Evolutionary conservation across 2,113 vertebrate species (phyloP), one percentile per base, ranked within the genome.

Genomic region (Penelope pileata): DNA sequence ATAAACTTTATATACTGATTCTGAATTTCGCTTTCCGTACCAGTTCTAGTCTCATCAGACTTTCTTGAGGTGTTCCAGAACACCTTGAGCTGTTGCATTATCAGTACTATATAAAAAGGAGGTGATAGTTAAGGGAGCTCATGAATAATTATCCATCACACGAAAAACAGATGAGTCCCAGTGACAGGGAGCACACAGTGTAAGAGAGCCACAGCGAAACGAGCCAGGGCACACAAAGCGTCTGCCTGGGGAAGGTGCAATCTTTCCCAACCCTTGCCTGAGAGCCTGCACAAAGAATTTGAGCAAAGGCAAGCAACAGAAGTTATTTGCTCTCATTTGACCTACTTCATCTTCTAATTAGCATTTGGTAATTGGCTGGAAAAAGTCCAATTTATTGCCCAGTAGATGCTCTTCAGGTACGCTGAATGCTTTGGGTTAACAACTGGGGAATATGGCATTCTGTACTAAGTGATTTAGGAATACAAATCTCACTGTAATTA

Each of bases 311-410:
- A 22, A 83, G 80, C 42, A 92, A n/a, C 4, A 59, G 23, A 84
- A 93, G 58, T 79, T 93, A 89, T 32, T 83, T 62, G 27, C 88
- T 95, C 66, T 82, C 81, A 79, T 89, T 66, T 97, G 83, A 93
- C 94, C 91, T 92, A 82, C 48, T 82, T 87, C n/a, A 91, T 64
- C 72, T 86, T 93, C 92, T 90, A 86, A 92, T 92, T 94, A 95
- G 80, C 84, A 93, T 91, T 85, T 66, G 53, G 67, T 94, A 94
- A 94, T 93, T 92, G 83, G 38, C 56, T 92, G 83, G 95, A 93
- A 83, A 92, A 93, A 78, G 86, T 92, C 88, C 88, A 86, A 36
- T 73, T 91, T 82, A 59, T 87, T 89, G 92, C 43, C 66, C 73
- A 69, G 36, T 68, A 69, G 86, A 79, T 84, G 81, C 2, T 64